A percentile compares a stretch with the other conserved stretches of the same genome.
Evolutionary conservation across 53 echinoderm and acorn worm genomes (phyloP).

Genomic region (Luidia sarsii): DNA sequence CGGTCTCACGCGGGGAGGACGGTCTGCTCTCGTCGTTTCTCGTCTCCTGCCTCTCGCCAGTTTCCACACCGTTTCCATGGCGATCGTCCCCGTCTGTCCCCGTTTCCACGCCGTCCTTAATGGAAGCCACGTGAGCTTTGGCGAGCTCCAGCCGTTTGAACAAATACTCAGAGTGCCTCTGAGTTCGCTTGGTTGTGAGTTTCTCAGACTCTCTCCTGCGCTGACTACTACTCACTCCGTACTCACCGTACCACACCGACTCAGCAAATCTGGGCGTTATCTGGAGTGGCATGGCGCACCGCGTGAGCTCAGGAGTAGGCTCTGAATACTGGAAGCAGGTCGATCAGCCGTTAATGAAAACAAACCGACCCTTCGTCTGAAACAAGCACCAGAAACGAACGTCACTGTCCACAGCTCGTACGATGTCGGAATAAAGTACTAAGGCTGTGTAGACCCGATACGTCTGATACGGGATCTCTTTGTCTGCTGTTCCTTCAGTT

Average conservation of each 20-base stretch:
- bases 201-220: not conserved
- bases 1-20: not conserved
- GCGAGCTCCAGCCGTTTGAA: not conserved
- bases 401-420: too few relatives aligned
- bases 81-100: not conserved
- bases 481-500: too few relatives aligned
- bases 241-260: constrained; percentile 34
- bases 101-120: not conserved
- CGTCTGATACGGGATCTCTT: too few relatives aligned
- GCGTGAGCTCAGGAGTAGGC: too few relatives aligned
- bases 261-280: too few relatives aligned
- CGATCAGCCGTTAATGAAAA: too few relatives aligned
- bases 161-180: not conserved
- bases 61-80: not conserved
- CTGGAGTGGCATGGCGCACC: too few relatives aligned
- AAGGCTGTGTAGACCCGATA: too few relatives aligned
- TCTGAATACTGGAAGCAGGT: too few relatives aligned
- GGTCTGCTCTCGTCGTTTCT: not conserved
- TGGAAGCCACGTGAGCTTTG: not conserved
- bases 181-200: not conserved
- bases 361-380: too few relatives aligned
- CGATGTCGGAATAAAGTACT: too few relatives aligned
- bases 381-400: too few relatives aligned
- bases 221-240: not conserved
- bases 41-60: not conserved